Evolutionary conservation across 1,140 invertebrate genomes (phyloP).

Genomic region (Lordiphosa stackelbergi): DNA sequence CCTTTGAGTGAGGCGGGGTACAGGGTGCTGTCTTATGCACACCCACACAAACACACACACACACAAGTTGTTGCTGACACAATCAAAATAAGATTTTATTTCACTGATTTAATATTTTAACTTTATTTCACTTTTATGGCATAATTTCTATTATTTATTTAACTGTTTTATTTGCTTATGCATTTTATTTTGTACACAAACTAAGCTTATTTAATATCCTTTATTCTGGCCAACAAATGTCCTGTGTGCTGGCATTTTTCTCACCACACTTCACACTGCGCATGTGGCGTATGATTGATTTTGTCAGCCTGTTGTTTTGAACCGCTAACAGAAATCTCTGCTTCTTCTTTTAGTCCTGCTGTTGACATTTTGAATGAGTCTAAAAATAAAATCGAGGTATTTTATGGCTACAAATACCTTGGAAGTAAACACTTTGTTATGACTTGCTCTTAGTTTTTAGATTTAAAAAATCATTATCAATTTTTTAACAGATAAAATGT

Average conservation of each 20-base stretch:
- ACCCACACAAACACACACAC: too few relatives aligned
- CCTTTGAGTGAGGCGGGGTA: slow-evolving; percentile 8
- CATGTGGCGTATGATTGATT: slow-evolving; percentile 68
- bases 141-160: too few relatives aligned
- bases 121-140: too few relatives aligned
- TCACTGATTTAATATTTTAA: too few relatives aligned
- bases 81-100: too few relatives aligned
- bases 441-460: not conserved
- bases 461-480: too few relatives aligned
- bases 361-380: not conserved
- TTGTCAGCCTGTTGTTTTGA: slow-evolving; percentile 34
- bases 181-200: slow-evolving; percentile 26
- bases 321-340: slow-evolving; percentile 13
- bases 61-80: too few relatives aligned
- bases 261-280: slow-evolving; percentile 41
- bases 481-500: too few relatives aligned
- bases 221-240: slow-evolving; percentile 15
- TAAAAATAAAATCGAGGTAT: too few relatives aligned
- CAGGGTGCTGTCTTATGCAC: slow-evolving; percentile 33
- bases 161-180: too few relatives aligned
- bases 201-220: slow-evolving; percentile 27
- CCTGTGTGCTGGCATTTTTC: slow-evolving; percentile 32
- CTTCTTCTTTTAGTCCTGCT: not conserved
- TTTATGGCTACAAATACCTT: too few relatives aligned
- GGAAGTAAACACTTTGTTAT: too few relatives aligned